Percentiles rank a stretch among this genome's conserved stretches.
phyloP scores from a whole-genome alignment of 2,888 invertebrate genomes.

The Neuroscelio doddi region DNA sequence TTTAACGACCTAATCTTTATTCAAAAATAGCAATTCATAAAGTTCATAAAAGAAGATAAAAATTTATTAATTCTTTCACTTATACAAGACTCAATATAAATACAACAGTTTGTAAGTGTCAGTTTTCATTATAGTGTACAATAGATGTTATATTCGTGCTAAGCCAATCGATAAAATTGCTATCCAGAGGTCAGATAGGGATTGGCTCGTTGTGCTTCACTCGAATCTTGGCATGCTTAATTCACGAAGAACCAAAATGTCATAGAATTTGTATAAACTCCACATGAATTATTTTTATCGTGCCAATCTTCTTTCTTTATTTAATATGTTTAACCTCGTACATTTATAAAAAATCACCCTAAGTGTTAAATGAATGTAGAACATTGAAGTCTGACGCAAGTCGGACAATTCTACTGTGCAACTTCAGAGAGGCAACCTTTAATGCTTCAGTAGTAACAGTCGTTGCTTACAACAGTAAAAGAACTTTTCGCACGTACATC shows the following conservation, averaged over 20 bases:
- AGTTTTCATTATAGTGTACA: constrained; percentile 6
- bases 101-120: not conserved
- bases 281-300: not conserved
- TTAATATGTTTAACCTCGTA: constrained; percentile 17
- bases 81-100: too few species aligned
- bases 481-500: not conserved
- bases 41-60: too few species aligned
- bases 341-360: constrained; percentile 6
- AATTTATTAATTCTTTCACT: too few species aligned
- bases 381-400: constrained; percentile 21
- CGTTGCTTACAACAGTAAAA: not conserved
- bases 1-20: too few species aligned
- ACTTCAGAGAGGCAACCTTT: constrained; percentile 6
- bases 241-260: constrained; percentile 24
- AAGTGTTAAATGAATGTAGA: constrained; percentile 21
- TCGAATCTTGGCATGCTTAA: constrained; percentile 16
- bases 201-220: constrained; percentile 17
- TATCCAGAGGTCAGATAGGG: constrained; percentile 1
- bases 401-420: constrained; percentile 19
- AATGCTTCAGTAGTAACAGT: constrained; percentile 15
- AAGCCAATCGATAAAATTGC: constrained; percentile 7
- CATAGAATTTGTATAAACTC: constrained; percentile 16
- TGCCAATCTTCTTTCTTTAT: constrained; percentile 13
- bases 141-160: not conserved
- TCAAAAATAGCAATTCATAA: too few species aligned